phyloP scores from a whole-genome alignment of 2,797 vertebrate species.

The Lutjanus argentimaculatus region DNA sequence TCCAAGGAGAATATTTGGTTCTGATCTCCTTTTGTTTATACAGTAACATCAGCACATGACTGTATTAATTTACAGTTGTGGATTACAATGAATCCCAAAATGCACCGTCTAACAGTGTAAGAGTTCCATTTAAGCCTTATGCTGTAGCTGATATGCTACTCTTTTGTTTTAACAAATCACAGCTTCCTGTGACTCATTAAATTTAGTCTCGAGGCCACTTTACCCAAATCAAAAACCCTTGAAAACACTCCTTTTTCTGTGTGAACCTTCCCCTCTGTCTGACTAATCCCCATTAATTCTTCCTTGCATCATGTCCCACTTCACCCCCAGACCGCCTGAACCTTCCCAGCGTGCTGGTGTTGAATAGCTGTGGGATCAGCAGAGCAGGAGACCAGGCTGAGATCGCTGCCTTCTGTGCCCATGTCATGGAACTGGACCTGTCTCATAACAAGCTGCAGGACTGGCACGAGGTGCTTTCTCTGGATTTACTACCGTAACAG shows the following conservation, averaged over 20 bases:
- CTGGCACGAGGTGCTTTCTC: slow-evolving; percentile 93
- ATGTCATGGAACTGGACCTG: slow-evolving; percentile 96
- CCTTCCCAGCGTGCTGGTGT: slow-evolving; percentile 94
- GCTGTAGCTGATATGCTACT: neutral
- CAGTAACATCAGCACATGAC: neutral
- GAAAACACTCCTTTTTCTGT: neutral
- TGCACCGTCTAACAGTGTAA: neutral
- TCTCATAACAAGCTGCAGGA: slow-evolving; percentile 96
- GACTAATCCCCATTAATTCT: neutral
- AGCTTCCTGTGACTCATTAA: neutral
- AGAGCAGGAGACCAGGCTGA: slow-evolving; percentile 94
- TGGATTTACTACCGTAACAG: slow-evolving; percentile 9
- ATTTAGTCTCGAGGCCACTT: neutral
- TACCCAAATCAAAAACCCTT: neutral
- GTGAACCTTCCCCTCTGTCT: neutral
- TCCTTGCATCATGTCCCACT: neutral
- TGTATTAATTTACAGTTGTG: neutral
- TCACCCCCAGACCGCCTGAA: slow-evolving; percentile 92
- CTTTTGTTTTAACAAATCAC: neutral
- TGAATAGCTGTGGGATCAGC: slow-evolving; percentile 95
- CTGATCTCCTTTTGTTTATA: neutral
- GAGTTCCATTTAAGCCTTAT: neutral
- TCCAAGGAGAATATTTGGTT: neutral
- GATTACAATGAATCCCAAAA: neutral
- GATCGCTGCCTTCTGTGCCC: slow-evolving; percentile 96